Percentiles rank a stretch among this genome's conserved stretches.
phyloP scores from a whole-genome alignment of 2,113 vertebrate species.

The Dolichotis patagonum region DNA sequence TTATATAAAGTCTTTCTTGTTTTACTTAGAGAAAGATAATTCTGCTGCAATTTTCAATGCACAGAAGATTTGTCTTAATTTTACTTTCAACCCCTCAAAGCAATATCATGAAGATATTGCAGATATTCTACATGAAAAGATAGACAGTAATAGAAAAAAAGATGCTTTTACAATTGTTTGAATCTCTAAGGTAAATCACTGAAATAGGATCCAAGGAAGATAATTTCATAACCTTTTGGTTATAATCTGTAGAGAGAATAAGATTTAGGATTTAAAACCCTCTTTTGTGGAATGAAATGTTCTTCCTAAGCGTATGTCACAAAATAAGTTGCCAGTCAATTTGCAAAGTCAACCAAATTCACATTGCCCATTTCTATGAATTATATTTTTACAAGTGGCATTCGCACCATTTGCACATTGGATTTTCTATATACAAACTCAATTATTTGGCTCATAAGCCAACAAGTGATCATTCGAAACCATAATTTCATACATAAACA shows the following conservation, averaged over 20 bases:
- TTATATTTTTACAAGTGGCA: slow-evolving; percentile 68
- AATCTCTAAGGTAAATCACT: neutral
- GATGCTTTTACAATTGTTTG: neutral
- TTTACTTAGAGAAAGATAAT: neutral
- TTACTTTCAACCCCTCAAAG: neutral
- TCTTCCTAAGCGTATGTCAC: slow-evolving; percentile 29
- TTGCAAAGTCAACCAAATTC: slow-evolving; percentile 56
- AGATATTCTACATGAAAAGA: neutral
- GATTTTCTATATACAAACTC: slow-evolving; percentile 64
- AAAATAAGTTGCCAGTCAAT: slow-evolving; percentile 59
- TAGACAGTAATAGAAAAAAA: neutral
- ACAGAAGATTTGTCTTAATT: neutral
- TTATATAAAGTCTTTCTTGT: neutral
- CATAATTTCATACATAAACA: slow-evolving; percentile 76
- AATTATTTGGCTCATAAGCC: slow-evolving; percentile 71
- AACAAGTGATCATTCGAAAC: slow-evolving; percentile 74
- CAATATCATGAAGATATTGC: neutral
- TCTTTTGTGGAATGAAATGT: neutral
- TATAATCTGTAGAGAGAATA: neutral
- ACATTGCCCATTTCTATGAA: slow-evolving; percentile 56
- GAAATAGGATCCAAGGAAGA: neutral
- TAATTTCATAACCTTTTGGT: neutral
- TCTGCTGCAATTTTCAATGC: neutral
- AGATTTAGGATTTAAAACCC: neutral
- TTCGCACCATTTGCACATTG: slow-evolving; percentile 55